Conservation (phyloP, 2,888 invertebrate species). For the Morpho deidamia region DNA sequence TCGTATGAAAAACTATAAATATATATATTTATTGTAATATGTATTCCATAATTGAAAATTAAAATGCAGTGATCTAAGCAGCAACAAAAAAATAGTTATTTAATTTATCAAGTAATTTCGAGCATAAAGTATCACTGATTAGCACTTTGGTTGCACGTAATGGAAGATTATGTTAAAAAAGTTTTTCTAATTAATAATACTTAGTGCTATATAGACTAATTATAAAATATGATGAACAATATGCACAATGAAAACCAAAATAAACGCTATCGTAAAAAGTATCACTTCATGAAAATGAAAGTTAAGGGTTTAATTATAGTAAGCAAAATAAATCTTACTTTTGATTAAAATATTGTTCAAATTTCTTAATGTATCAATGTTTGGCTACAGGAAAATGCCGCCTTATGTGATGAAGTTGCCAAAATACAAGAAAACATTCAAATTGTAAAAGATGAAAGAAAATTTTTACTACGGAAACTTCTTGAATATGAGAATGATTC, state of each 20-base stretch:
- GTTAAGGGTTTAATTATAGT: slow-evolving; percentile 83
- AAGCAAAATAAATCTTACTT: slow-evolving; percentile 43
- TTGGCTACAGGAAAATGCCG: slow-evolving; percentile 85
- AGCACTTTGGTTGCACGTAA: no score
- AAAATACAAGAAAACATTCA: slow-evolving; percentile 89
- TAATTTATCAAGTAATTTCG: no score
- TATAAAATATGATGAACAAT: slow-evolving; percentile 34
- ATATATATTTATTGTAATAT: neutral
- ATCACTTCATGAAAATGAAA: slow-evolving; percentile 79
- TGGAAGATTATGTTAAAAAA: no score
- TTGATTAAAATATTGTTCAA: neutral
- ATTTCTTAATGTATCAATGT: slow-evolving; percentile 9
- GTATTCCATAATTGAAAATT: no score
- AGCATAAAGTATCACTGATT: no score
- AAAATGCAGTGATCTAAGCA: no score
- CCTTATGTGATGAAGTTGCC: slow-evolving; percentile 92
- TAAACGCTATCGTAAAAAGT: slow-evolving; percentile 80
- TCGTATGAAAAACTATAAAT: neutral
- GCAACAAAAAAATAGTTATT: no score
- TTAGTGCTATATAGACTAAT: no score
- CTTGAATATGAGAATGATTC: slow-evolving; percentile 81
- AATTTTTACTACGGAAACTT: slow-evolving; percentile 87
- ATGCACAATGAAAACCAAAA: slow-evolving; percentile 44
- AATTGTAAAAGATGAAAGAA: slow-evolving; percentile 89
- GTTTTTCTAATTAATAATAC: no score